Evolutionary conservation across 1,140 invertebrate species (phyloP), one percentile per base, ranked within the genome.

Genomic region (Lepidurus apus): DNA sequence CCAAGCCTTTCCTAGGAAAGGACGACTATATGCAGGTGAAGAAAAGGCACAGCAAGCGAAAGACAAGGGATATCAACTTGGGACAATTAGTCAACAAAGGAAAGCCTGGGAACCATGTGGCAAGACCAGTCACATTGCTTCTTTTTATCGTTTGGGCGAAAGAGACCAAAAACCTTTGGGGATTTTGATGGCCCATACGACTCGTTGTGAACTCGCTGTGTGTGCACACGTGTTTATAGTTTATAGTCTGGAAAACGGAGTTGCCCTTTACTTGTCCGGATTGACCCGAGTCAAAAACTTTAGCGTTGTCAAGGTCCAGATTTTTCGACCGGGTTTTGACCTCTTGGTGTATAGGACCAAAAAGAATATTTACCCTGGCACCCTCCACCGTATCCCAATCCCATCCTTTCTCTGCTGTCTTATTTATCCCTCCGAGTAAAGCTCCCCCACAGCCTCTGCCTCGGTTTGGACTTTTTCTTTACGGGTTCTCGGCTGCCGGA

Each of bases 1-100:
- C 53, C 21, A 34, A n/a, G 53, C 53, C 17, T n/a, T 65, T 65
- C 53, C 53, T 7, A 65, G 53, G 21, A 65, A 65, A 21, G 53
- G 8, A 17, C 21, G 21, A 65, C 17, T 17, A 7, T 17, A 65
- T 65, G 6, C 21, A 65, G 13, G 21, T 13, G 13, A 13, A 65
- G 21, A 10, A 65, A 65, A 65, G 53, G 21, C n/a, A n/a, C n/a
- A n/a, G n/a, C n/a, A n/a, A n/a, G n/a, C 17, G 13, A n/a, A n/a
- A 7, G 45, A 21, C 17, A 65, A 65, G 21, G 53, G 53, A 21
- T 65, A 65, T 21, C 13, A 65, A 21, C 53, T n/a, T 65, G n/a
- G 53, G 53, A 65, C 53, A 65, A 65, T 65, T 65, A 65, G 53
- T 65, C 53, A 65, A 65, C 53, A 65, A 65, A 65, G 21, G 53